Conservation (phyloP, 2,888 invertebrate species). For the Prionchulus punctatus region DNA sequence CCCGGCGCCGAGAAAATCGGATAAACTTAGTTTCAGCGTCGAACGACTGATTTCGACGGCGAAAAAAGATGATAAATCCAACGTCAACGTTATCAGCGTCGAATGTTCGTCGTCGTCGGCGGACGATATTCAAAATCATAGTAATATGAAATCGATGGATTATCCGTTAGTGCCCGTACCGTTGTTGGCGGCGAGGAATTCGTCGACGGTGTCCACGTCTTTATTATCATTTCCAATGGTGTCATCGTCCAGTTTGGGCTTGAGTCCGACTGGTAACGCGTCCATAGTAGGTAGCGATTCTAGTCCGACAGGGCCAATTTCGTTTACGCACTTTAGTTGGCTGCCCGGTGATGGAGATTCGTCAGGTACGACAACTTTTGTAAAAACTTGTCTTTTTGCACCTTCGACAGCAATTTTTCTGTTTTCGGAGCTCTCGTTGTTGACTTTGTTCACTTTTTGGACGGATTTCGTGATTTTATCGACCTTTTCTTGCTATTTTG, state of each 20-base stretch:
- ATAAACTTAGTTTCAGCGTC: neutral
- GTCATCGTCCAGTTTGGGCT: no score
- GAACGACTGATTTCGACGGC: constrained; percentile 2
- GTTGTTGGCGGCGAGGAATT: no score
- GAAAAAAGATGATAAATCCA: neutral
- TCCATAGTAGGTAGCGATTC: no score
- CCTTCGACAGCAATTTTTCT: neutral
- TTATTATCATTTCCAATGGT: no score
- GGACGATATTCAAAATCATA: no score
- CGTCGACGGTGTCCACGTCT: no score
- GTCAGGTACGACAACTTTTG: constrained; percentile 4
- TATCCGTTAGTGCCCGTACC: no score
- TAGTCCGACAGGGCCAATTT: neutral
- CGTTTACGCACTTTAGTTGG: constrained; percentile 10
- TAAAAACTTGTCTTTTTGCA: neutral
- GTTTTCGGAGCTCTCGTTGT: neutral
- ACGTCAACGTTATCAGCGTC: neutral
- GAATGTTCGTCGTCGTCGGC: no score
- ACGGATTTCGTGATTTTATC: neutral
- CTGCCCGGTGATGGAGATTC: constrained; percentile 11
- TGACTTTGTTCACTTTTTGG: neutral
- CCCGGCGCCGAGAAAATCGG: no score
- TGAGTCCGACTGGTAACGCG: no score
- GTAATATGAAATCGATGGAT: no score
- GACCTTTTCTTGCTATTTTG: neutral